These are phyloP conservation scores for Oophaga pumilio DNA, from an alignment of 2,113 vertebrate species.

Conservation along the genomic window DNA sequence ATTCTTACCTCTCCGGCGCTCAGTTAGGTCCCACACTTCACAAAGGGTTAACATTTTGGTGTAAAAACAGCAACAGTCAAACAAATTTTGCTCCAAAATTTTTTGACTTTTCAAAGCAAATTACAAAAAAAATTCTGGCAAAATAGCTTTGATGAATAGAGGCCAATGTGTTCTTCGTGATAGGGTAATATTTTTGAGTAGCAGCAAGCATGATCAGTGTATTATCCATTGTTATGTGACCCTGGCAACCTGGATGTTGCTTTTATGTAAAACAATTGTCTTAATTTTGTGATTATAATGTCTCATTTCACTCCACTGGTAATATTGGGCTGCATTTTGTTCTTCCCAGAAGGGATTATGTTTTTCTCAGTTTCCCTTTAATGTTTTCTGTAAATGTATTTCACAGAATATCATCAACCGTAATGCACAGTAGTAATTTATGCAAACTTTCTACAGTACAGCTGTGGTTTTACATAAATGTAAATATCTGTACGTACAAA, in stretches of 20 bases:
- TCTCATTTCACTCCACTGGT: neutral
- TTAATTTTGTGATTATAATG: neutral
- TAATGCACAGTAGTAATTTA: neutral
- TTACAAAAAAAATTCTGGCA: no score
- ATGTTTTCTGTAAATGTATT: neutral
- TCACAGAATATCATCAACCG: neutral
- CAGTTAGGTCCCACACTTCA: no score
- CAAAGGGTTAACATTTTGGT: no score
- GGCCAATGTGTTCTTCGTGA: no score
- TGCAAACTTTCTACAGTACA: constrained; percentile 8
- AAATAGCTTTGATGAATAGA: no score
- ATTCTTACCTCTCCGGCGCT: no score
- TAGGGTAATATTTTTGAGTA: no score
- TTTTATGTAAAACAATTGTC: neutral
- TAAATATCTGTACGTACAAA: neutral
- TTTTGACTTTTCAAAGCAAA: no score
- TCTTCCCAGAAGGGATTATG: neutral
- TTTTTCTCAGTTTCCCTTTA: neutral
- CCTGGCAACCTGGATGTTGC: neutral
- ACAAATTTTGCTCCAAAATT: no score
- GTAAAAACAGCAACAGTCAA: no score
- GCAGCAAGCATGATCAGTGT: no score
- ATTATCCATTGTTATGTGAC: neutral
- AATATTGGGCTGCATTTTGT: neutral
- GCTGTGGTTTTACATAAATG: constrained; percentile 25